Percentiles rank a stretch among this genome's conserved stretches.
phyloP scores from a whole-genome alignment of 1,140 invertebrate genomes.

The Oscheius sp. region DNA sequence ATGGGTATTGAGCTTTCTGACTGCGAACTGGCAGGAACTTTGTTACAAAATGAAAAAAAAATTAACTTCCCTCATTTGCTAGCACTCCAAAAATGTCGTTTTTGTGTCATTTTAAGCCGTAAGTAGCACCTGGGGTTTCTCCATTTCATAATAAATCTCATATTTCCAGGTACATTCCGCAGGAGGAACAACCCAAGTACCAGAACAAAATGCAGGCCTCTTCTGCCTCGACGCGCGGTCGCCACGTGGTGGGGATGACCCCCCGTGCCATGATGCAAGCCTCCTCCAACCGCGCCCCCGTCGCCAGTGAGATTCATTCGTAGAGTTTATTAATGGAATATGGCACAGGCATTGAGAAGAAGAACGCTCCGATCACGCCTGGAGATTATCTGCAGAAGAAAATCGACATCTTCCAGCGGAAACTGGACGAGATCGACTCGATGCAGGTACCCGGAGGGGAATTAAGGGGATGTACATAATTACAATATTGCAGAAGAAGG shows the following conservation, averaged over 20 bases:
- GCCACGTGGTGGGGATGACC: constrained; percentile 1
- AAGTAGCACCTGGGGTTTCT: no score
- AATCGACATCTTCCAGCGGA: constrained; percentile 47
- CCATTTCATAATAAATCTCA: not conserved
- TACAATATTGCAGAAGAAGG: constrained; percentile 27
- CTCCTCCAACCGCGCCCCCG: not conserved
- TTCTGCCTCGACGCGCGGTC: not conserved
- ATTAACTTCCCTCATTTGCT: no score
- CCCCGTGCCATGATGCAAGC: constrained; percentile 5
- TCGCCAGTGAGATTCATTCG: not conserved
- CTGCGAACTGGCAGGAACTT: no score
- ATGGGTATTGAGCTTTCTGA: no score
- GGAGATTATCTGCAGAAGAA: constrained; percentile 55
- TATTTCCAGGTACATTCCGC: constrained; percentile 76
- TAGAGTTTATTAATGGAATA: no score
- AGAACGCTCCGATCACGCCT: constrained; percentile 45
- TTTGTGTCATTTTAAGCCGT: no score
- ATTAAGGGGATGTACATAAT: constrained; percentile 26
- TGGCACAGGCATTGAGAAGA: constrained; percentile 13
- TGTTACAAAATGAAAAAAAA: no score
- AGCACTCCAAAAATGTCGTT: no score
- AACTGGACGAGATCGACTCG: constrained; percentile 52
- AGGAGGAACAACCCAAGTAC: constrained; percentile 71
- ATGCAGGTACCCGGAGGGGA: constrained; percentile 32
- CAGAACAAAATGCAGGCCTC: constrained; percentile 23